Evolutionary conservation across 2,888 invertebrate genomes (phyloP).

Genomic region (Pandemis cinnamomeana): DNA sequence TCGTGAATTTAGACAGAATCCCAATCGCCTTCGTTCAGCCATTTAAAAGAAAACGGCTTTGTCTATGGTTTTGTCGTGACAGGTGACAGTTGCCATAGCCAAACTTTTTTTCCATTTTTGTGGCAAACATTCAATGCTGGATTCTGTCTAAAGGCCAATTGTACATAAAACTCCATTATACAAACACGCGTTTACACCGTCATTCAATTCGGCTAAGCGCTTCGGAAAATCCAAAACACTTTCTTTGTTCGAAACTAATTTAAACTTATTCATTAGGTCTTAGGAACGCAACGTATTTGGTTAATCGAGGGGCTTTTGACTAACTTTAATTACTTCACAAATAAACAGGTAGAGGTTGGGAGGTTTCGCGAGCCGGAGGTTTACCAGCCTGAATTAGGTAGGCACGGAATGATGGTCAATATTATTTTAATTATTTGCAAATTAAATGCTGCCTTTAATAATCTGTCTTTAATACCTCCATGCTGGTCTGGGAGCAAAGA

Average conservation of each 20-base stretch:
- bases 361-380: not conserved
- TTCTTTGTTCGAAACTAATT: slow-evolving; percentile 51
- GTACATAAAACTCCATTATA: slow-evolving; percentile 13
- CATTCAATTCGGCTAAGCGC: slow-evolving; percentile 28
- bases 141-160: no score
- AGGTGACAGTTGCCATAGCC: no score
- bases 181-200: not conserved
- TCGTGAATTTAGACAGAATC: no score
- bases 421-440: not conserved
- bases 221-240: slow-evolving; percentile 35
- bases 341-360: slow-evolving; percentile 28
- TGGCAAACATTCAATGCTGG: no score
- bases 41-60: no score
- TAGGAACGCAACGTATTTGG: slow-evolving; percentile 44
- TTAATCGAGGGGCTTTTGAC: slow-evolving; percentile 41
- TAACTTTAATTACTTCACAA: slow-evolving; percentile 40
- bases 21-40: no score
- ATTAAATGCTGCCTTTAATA: no score
- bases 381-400: not conserved
- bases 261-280: slow-evolving; percentile 53
- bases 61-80: no score
- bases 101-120: no score
- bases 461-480: no score
- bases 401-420: not conserved
- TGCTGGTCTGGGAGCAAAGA: no score